These are phyloP conservation scores for Drosophila rhopaloa DNA, from an alignment of 1,140 invertebrate genomes.

Conservation along the genomic window DNA sequence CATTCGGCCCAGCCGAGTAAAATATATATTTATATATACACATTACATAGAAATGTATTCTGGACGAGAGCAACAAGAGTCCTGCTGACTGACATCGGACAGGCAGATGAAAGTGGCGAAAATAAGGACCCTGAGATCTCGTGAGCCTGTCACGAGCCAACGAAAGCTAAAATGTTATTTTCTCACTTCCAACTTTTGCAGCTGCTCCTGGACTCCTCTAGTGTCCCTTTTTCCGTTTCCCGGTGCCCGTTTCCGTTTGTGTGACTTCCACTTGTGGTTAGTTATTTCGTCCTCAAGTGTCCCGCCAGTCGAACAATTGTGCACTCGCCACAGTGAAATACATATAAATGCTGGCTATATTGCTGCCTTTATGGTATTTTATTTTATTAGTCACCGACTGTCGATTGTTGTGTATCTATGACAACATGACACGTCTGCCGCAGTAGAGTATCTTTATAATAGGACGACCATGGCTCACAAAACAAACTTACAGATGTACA, in stretches of 20 bases:
- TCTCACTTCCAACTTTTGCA: constrained; percentile 67
- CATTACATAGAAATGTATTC: background rate
- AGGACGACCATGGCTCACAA: constrained; percentile 47
- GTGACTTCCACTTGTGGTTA: constrained; percentile 70
- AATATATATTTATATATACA: constrained; percentile 7
- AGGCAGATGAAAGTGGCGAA: constrained; percentile 41
- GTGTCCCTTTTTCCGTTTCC: background rate
- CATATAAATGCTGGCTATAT: constrained; percentile 24
- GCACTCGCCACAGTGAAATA: background rate
- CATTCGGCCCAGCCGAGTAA: constrained; percentile 4
- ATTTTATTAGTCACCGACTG: constrained; percentile 44
- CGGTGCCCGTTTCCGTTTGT: constrained; percentile 33
- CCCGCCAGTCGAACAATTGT: constrained; percentile 23
- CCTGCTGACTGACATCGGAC: constrained; percentile 60
- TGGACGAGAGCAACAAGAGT: constrained; percentile 38
- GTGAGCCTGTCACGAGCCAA: constrained; percentile 27
- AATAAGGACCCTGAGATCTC: constrained; percentile 16
- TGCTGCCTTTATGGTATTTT: constrained; percentile 14
- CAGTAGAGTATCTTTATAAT: constrained; percentile 26
- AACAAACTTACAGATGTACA: constrained; percentile 15
- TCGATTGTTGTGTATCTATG: constrained; percentile 38
- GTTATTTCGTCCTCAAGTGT: constrained; percentile 62
- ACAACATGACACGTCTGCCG: constrained; percentile 40
- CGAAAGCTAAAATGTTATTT: constrained; percentile 76
- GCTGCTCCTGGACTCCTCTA: constrained; percentile 14